Base-by-base conservation (phyloP, 2,888 invertebrate genomes). In the Alloscopus bannaensis region DNA sequence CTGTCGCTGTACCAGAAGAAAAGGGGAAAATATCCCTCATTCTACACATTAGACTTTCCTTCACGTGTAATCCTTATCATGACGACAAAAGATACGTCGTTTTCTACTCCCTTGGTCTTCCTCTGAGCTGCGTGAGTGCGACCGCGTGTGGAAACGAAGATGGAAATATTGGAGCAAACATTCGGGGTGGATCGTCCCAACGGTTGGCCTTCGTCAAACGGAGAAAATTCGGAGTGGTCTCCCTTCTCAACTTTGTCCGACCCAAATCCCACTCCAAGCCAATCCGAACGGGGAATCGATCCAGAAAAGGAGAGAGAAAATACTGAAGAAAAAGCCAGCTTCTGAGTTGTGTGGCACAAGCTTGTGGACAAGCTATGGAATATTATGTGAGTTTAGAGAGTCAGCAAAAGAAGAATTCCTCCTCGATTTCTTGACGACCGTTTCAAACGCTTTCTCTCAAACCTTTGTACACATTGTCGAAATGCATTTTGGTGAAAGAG, bases 211-310 rank as follows among this genome's bases (percentile, higher is more conserved):
- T 36, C 29, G 36, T 20, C 69, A 69, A 22, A n/a, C n/a, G n/a
- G 28, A 52, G 60, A 71, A 59, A 52, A n/a, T 16, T 73, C 31
- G 60, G 57, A 79, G 59, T 79, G 79, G 79, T 31, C 68, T 55
- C 20, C 24, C 28, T 24, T 28, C 8, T 18, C 45, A 2, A 3
- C 22, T 20, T 42, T 60, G 79, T 42, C 65, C 79, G 50, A 68
- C 79, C 79, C 79, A 68, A 26, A 16, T 13, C 18, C 20, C 1
- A 13, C 42, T 50, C 42, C 28, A 40, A 62, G 45, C 79, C 79
- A 79, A 79, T 79, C 79, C 72, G 60, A 60, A 24, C 18, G 42
- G 1, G 13, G 66, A 29, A 73, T 73, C 72, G 72, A 79, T 79
- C 72, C 60, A 22, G 31, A 59, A 60, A 26, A n/a, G 16, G 52